These are phyloP conservation scores for Leucoma salicis DNA, from an alignment of 2,888 invertebrate species.

Conservation along the genomic window DNA sequence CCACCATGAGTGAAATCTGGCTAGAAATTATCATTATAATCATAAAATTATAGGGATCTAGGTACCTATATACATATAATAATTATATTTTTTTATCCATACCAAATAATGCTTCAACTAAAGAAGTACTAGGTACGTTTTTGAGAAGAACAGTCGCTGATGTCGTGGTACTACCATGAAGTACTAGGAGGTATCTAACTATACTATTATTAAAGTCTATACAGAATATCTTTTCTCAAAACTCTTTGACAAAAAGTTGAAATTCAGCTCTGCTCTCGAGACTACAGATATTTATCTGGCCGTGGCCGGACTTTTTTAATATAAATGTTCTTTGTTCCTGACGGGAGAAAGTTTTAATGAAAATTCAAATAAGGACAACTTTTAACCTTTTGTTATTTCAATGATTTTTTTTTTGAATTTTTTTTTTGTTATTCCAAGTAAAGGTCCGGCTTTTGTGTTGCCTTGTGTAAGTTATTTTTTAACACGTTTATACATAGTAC, in stretches of 20 bases:
- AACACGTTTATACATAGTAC: conserved; percentile 12
- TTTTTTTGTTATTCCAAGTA: conserved; percentile 65
- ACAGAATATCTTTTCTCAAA: too few species aligned
- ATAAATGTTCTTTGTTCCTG: conserved; percentile 83
- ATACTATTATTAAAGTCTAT: too few species aligned
- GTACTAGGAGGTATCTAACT: too few species aligned
- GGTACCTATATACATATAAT: too few species aligned
- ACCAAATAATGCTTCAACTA: too few species aligned
- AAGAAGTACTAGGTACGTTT: too few species aligned
- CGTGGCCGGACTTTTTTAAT: conserved; percentile 80
- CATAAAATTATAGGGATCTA: too few species aligned
- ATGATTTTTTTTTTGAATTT: conserved; percentile 59
- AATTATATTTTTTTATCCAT: too few species aligned
- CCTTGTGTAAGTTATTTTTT: conserved; percentile 26
- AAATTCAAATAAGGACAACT: conserved; percentile 79
- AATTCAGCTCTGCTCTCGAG: conserved; percentile 77
- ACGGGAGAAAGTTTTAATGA: conserved; percentile 78
- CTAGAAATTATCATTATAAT: too few species aligned
- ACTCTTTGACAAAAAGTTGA: conserved; percentile 65
- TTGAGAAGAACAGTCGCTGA: too few species aligned
- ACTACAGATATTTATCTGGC: conserved; percentile 82
- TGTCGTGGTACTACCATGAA: too few species aligned
- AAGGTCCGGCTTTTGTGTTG: conserved; percentile 37
- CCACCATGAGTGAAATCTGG: too few species aligned
- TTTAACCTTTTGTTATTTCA: conserved; percentile 69